These are phyloP conservation scores for Chiridota heheva DNA, from an alignment of 35 echinoderm and acorn worm species.

Conservation along the genomic window DNA sequence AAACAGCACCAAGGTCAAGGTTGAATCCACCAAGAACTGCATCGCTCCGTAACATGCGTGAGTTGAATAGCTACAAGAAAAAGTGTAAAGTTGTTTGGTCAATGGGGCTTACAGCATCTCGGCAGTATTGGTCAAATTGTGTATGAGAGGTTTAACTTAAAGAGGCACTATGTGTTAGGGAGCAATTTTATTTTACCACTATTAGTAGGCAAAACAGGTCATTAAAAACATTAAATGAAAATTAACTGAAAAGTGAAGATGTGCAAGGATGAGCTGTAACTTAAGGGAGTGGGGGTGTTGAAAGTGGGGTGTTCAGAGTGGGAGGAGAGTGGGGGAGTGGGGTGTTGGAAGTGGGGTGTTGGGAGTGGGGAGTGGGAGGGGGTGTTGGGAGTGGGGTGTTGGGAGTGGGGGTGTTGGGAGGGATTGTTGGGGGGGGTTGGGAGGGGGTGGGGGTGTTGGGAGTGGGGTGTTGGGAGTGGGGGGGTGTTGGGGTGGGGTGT, in stretches of 20 bases:
- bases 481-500: too few relatives aligned
- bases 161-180: not conserved
- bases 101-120: not conserved
- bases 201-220: not conserved
- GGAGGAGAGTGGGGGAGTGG: too few relatives aligned
- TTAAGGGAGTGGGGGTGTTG: too few relatives aligned
- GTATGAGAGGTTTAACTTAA: not conserved
- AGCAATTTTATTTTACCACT: not conserved
- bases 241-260: not conserved
- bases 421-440: too few relatives aligned
- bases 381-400: too few relatives aligned
- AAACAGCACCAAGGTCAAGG: slow-evolving; percentile 65
- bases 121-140: not conserved
- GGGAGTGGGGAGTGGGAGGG: too few relatives aligned
- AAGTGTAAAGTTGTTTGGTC: not conserved
- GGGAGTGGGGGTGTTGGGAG: too few relatives aligned
- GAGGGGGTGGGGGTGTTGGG: too few relatives aligned
- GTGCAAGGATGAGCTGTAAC: not conserved
- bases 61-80: slow-evolving; percentile 58
- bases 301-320: too few relatives aligned
- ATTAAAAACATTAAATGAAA: not conserved
- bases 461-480: too few relatives aligned
- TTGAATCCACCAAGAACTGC: slow-evolving; percentile 72
- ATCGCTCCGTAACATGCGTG: slow-evolving; percentile 67
- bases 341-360: too few relatives aligned